Evolutionary conservation across 1,140 invertebrate genomes (phyloP).

Genomic region (Semibalanus balanoides): DNA sequence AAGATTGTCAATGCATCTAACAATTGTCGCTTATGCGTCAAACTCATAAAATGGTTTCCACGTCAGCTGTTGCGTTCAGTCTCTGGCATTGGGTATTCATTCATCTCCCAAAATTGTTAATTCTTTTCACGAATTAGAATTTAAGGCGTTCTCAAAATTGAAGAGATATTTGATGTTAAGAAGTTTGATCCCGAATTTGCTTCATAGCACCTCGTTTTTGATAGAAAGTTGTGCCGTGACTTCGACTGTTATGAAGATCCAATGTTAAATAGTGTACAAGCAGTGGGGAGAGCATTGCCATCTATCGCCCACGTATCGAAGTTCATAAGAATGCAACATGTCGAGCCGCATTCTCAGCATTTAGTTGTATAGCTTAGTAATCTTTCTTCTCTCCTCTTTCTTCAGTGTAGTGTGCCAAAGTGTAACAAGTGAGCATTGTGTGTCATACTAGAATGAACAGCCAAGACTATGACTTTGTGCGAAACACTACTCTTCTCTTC

Average conservation of each 20-base stretch:
- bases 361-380: not conserved
- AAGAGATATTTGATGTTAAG: too few species aligned
- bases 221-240: too few species aligned
- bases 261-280: too few species aligned
- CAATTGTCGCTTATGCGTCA: not conserved
- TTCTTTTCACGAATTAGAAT: too few species aligned
- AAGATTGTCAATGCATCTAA: too few species aligned
- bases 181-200: too few species aligned
- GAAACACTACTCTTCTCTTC: conserved; percentile 88
- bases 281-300: not conserved
- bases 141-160: too few species aligned
- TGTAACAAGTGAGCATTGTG: not conserved
- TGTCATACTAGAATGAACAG: conserved; percentile 53
- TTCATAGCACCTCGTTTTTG: too few species aligned
- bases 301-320: not conserved
- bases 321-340: not conserved
- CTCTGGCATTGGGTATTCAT: not conserved
- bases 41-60: not conserved
- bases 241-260: too few species aligned
- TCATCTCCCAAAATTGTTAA: too few species aligned
- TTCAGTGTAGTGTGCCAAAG: not conserved
- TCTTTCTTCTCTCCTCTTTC: not conserved
- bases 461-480: conserved; percentile 78
- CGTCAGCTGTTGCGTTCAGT: not conserved
- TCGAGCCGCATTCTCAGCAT: not conserved